phyloP scores from a whole-genome alignment of 2,888 invertebrate genomes.

The Nomada ruficornis region DNA sequence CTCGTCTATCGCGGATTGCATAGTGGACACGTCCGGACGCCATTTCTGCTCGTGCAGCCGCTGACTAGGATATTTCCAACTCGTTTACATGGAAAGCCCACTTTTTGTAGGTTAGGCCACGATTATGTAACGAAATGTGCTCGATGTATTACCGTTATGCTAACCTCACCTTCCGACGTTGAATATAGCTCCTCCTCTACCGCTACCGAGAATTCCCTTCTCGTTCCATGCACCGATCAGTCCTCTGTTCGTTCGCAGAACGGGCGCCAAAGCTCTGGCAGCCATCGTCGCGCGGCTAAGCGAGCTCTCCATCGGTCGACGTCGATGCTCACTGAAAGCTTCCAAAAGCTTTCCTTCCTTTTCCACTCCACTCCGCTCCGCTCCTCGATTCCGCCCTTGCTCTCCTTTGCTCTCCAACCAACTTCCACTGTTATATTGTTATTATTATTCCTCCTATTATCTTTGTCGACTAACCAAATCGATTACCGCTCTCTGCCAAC shows the following conservation, averaged over 20 bases:
- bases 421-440: not conserved
- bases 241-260: conserved; percentile 33
- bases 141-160: not conserved
- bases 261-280: conserved; percentile 33
- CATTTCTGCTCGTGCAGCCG: conserved; percentile 31
- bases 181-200: not conserved
- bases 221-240: conserved; percentile 34
- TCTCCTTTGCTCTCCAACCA: not conserved
- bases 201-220: conserved; percentile 25
- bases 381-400: no score
- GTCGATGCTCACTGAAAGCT: not conserved
- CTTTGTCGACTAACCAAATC: not conserved
- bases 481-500: not conserved
- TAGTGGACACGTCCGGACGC: rapidly evolving
- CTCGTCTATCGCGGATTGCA: rapidly evolving
- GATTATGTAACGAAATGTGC: conserved; percentile 55
- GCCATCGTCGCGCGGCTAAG: conserved; percentile 45
- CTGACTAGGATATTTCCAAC: conserved; percentile 48
- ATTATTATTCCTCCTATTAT: not conserved
- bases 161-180: conserved; percentile 31
- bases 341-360: no score
- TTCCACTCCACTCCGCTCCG: no score
- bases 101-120: conserved; percentile 43
- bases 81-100: not conserved
- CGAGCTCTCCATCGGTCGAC: not conserved